phyloP scores from a whole-genome alignment of 1,140 invertebrate genomes.

The Saxidomus purpurata region DNA sequence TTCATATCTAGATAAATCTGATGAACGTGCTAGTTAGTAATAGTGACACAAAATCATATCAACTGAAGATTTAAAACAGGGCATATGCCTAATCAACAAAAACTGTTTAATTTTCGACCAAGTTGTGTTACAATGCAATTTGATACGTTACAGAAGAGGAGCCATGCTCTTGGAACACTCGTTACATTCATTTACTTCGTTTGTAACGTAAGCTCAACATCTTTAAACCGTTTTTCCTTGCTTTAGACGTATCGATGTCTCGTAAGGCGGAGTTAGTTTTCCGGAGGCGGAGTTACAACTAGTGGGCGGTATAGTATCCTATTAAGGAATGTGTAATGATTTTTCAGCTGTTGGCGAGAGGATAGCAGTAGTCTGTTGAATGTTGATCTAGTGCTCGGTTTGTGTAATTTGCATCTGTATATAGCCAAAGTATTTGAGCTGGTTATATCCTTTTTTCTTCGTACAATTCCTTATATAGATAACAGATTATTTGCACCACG shows the following conservation, averaged over 20 bases:
- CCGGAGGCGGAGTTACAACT: slow-evolving; percentile 1
- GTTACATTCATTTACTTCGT: slow-evolving; percentile 11
- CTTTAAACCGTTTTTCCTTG: background rate
- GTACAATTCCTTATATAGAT: too few species aligned
- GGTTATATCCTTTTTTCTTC: too few species aligned
- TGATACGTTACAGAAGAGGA: background rate
- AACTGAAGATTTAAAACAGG: too few species aligned
- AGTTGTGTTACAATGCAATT: background rate
- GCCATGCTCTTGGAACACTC: background rate
- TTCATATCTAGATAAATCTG: too few species aligned
- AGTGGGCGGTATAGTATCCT: background rate
- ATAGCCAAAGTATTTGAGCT: too few species aligned
- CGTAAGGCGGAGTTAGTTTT: background rate
- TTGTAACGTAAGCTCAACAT: background rate
- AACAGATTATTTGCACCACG: too few species aligned
- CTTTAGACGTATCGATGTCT: background rate
- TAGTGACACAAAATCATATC: too few species aligned
- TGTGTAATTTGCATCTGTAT: too few species aligned
- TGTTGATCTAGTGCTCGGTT: too few species aligned
- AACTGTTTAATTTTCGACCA: background rate
- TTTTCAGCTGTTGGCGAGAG: background rate
- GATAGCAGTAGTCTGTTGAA: too few species aligned
- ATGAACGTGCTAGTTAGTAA: too few species aligned
- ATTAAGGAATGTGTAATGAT: background rate
- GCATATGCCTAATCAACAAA: too few species aligned